These are phyloP conservation scores for Psylliodes chrysocephalus DNA, from an alignment of 2,888 invertebrate genomes.

Conservation along the genomic window DNA sequence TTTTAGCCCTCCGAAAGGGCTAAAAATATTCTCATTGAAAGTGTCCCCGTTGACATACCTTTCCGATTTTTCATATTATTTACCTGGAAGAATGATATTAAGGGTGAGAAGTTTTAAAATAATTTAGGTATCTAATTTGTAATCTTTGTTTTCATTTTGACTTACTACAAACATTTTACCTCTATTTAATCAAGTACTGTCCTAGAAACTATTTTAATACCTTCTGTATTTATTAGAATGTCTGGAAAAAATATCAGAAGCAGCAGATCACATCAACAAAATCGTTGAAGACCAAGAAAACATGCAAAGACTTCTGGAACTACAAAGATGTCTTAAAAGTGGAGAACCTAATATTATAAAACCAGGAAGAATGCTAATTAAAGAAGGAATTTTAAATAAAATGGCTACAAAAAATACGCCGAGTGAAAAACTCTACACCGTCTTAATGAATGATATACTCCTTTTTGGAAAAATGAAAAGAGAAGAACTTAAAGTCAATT, in stretches of 20 bases:
- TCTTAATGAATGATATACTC: constrained; percentile 78
- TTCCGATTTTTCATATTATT: too few species aligned
- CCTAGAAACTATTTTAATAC: too few species aligned
- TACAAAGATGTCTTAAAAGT: constrained; percentile 73
- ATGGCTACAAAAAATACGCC: constrained; percentile 55
- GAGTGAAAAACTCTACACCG: constrained; percentile 71
- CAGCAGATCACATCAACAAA: constrained; percentile 78
- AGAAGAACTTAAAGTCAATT: constrained; percentile 69
- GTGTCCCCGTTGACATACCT: too few species aligned
- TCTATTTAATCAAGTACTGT: too few species aligned
- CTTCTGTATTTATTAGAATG: constrained; percentile 67
- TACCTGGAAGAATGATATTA: too few species aligned
- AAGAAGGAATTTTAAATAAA: constrained; percentile 70
- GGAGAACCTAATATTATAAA: constrained; percentile 73
- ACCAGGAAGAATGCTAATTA: constrained; percentile 76
- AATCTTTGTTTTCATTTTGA: too few species aligned
- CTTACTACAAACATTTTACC: too few species aligned
- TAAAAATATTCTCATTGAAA: too few species aligned
- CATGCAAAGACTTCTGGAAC: constrained; percentile 72
- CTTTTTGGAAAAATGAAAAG: constrained; percentile 77
- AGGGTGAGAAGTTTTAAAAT: too few species aligned
- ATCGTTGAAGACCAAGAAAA: constrained; percentile 79
- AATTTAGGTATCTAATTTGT: too few species aligned
- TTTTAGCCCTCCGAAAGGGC: too few species aligned
- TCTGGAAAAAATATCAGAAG: constrained; percentile 73